Conservation (phyloP, 2,888 invertebrate species). For the Sicus ferrugineus region DNA sequence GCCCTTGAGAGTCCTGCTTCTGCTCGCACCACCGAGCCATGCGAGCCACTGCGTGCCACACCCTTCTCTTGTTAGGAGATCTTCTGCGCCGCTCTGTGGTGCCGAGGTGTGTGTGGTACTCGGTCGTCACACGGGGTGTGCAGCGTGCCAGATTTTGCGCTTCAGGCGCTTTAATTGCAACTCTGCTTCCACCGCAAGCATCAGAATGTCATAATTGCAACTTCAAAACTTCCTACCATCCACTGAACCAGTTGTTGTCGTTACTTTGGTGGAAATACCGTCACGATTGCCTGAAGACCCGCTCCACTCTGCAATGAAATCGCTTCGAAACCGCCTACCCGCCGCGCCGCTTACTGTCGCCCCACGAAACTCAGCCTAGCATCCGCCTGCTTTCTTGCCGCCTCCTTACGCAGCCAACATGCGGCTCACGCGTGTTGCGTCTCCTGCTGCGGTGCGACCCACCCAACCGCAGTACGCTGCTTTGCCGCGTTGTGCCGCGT, state of each 20-base stretch:
- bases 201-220: slow-evolving; percentile 40
- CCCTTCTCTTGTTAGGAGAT: slow-evolving; percentile 30
- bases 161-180: slow-evolving; percentile 47
- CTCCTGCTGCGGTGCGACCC: no score
- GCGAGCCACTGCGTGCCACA: no score
- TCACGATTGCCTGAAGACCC: background rate
- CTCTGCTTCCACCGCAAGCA: slow-evolving; percentile 56
- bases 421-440: no score
- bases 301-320: background rate
- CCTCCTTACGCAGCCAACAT: slow-evolving; percentile 5
- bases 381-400: slow-evolving; percentile 13
- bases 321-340: slow-evolving; percentile 7
- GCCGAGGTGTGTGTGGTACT: background rate
- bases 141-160: background rate
- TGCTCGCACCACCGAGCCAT: no score
- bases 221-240: slow-evolving; percentile 9
- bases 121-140: background rate
- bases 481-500: background rate
- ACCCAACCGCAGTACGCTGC: background rate
- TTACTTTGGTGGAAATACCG: background rate
- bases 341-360: background rate
- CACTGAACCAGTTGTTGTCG: background rate
- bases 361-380: background rate
- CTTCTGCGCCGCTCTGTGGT: background rate
- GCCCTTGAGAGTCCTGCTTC: background rate